Percentiles rank a stretch among this genome's conserved stretches.
Conservation (phyloP, 2,888 invertebrate species). For the Scaptomyza cyrtandrae region DNA sequence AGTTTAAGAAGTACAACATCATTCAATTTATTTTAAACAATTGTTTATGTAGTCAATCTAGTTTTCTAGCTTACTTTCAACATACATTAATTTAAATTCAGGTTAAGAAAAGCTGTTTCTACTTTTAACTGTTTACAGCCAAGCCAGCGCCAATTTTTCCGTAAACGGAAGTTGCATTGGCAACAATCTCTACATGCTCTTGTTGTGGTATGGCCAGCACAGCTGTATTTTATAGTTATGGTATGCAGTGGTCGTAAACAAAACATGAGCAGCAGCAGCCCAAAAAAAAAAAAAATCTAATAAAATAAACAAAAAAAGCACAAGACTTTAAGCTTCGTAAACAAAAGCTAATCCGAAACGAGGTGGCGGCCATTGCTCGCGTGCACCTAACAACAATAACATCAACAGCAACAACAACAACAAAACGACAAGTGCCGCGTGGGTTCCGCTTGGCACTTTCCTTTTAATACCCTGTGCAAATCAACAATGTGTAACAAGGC, state of each 20-base stretch:
- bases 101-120: slow-evolving; percentile 11
- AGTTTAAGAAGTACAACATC: not conserved
- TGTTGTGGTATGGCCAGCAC: slow-evolving; percentile 16
- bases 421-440: slow-evolving; percentile 19
- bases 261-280: slow-evolving; percentile 29
- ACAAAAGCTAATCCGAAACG: slow-evolving; percentile 53
- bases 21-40: not conserved
- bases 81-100: not conserved
- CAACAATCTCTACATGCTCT: slow-evolving; percentile 19
- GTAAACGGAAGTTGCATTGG: slow-evolving; percentile 25
- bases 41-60: not conserved
- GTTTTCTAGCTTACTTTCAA: not conserved
- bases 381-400: slow-evolving; percentile 30
- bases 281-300: no score
- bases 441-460: slow-evolving; percentile 13
- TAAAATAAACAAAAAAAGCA: slow-evolving; percentile 1
- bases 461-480: slow-evolving; percentile 1
- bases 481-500: not conserved
- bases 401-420: slow-evolving; percentile 13
- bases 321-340: slow-evolving; percentile 47
- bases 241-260: slow-evolving; percentile 57
- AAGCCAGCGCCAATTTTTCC: slow-evolving; percentile 1
- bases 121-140: slow-evolving; percentile 15
- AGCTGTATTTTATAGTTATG: slow-evolving; percentile 54
- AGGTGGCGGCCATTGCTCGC: slow-evolving; percentile 31